Conservation (phyloP, 2,113 vertebrate genomes). For the Coptodon rendalli region DNA sequence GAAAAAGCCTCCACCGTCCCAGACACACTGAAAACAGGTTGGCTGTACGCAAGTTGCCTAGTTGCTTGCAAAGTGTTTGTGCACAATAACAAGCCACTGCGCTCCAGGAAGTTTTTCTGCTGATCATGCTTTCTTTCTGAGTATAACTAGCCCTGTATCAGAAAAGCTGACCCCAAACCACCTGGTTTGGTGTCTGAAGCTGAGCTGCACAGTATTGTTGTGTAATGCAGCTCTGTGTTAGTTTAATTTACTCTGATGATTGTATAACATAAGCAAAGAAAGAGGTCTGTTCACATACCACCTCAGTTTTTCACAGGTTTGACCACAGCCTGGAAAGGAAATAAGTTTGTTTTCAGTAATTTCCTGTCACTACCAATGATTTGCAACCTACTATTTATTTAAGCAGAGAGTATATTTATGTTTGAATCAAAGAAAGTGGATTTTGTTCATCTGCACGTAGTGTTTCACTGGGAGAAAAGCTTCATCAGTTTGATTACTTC, state of each 20-base stretch:
- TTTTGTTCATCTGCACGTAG: background rate
- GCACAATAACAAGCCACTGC: background rate
- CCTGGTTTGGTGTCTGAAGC: background rate
- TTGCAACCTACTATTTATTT: background rate
- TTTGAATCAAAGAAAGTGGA: background rate
- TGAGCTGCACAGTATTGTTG: background rate
- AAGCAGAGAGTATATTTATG: background rate
- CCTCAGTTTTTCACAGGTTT: background rate
- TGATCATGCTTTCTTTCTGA: background rate
- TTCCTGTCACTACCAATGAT: background rate
- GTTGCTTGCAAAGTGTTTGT: background rate
- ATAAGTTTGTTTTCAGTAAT: background rate
- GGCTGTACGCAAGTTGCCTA: background rate
- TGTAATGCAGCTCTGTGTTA: background rate
- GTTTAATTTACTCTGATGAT: background rate
- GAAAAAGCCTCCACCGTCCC: background rate
- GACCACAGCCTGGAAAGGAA: background rate
- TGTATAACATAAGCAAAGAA: background rate
- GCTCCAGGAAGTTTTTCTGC: background rate
- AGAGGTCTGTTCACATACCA: background rate
- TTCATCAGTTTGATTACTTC: background rate
- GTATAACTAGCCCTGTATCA: background rate
- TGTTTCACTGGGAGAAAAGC: background rate
- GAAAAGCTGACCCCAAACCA: background rate
- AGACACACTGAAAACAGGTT: background rate